Base-by-base conservation (phyloP, 2,797 vertebrate genomes). In the Botia kubotai region DNA sequence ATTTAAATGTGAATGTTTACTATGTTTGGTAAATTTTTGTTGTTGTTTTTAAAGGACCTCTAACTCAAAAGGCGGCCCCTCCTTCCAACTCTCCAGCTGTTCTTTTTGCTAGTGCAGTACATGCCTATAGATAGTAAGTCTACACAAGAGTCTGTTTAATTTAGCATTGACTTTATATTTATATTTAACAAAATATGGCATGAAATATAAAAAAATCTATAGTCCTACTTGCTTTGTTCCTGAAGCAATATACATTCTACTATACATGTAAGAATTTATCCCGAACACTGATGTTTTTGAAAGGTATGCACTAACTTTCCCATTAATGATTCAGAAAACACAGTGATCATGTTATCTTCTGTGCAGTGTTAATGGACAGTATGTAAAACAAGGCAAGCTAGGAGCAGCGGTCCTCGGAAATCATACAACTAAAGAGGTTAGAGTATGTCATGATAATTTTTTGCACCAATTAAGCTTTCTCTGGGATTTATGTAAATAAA, bases 381-480 rank as follows among this genome's bases (percentile, higher is more conserved):
- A 98, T 76, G 75, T 93, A 86, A 99, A 98, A 90, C 97, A 98
- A 87, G 97, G 97, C 29, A 99, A 98, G 90, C 95, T 98, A 63
- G 98, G 98, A 89, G 97, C 95, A 16, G 98, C 98, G 0, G 92
- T 98, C 0, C 90, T 99, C 86, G 98, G 97, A 72, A 97, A 87
- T 90, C 96, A 97, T 2, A 6, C 90, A 3, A 89, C 93, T 75
- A 96, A 89, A 93, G 97, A 99, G 96, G 98, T 98, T 86, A 92
- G 66, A 60, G 48, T 16, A n/a, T 2, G 26, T 36, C 0, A 14
- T 26, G 0, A 21, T 11, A 4, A 43, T 46, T 13, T 6, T 55
- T 36, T 7, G 11, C 8, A 46, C 43, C 8, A 1, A 10, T 46
- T 8, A 46, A 46, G 43, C 10, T 46, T 46, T 46, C 10, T 46